Percentiles rank a stretch among this genome's conserved stretches.
These are phyloP conservation scores for Tenthredo scrophulariae DNA, from an alignment of 2,888 invertebrate species.

Conservation along the genomic window DNA sequence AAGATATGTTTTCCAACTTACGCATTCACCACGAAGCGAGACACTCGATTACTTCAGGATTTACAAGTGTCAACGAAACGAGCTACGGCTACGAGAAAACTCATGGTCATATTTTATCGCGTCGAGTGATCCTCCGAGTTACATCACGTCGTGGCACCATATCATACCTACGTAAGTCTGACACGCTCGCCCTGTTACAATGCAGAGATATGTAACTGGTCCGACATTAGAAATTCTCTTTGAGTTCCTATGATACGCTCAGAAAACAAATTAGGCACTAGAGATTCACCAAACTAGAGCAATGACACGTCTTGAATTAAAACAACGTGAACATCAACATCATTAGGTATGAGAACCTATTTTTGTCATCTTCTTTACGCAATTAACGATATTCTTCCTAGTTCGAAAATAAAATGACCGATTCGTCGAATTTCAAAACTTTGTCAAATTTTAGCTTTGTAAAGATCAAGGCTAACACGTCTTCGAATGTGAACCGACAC, in stretches of 20 bases:
- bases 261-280: background rate
- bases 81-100: background rate
- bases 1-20: background rate
- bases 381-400: background rate
- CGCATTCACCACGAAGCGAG: background rate
- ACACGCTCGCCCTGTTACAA: background rate
- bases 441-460: background rate
- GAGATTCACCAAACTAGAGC: background rate
- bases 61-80: background rate
- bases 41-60: background rate
- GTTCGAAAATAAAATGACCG: background rate
- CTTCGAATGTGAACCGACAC: background rate
- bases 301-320: background rate
- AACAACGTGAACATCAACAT: background rate
- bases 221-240: background rate
- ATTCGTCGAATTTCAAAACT: background rate
- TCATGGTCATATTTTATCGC: conserved; percentile 7
- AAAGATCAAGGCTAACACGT: background rate
- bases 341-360: background rate
- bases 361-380: background rate
- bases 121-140: background rate
- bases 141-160: background rate
- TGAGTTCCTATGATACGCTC: background rate
- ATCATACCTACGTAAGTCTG: background rate
- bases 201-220: background rate